Evolutionary conservation across 2,113 vertebrate species (phyloP).

Genomic region (Prinia subflava): DNA sequence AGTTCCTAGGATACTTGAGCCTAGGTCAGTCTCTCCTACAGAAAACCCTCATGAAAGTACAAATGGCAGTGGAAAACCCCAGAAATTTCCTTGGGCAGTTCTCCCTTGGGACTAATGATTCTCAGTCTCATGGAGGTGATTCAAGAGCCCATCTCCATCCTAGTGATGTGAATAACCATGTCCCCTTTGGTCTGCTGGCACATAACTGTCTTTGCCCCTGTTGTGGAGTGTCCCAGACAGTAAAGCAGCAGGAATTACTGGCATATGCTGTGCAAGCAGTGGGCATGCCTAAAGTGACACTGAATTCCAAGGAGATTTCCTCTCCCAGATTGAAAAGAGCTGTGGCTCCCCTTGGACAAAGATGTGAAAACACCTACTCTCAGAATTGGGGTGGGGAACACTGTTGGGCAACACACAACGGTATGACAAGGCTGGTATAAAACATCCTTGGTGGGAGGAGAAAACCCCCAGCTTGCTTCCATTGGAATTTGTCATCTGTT

Average conservation of each 20-base stretch:
- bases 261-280: neutral
- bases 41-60: conserved; percentile 18
- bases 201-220: neutral
- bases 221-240: neutral
- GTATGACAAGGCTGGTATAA: neutral
- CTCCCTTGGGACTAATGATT: neutral
- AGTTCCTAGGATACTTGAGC: neutral
- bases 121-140: neutral
- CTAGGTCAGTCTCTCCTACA: neutral
- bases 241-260: neutral
- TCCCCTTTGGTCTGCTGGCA: neutral
- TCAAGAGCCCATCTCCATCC: neutral
- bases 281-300: neutral
- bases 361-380: neutral
- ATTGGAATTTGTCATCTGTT: neutral
- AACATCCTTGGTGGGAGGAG: neutral
- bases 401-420: neutral
- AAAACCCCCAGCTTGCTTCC: neutral
- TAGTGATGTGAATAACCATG: neutral
- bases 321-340: neutral
- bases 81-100: neutral
- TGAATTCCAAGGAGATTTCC: conserved; percentile 18
- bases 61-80: conserved; percentile 34
- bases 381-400: neutral
- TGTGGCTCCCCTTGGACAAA: neutral